A percentile compares a stretch with the other conserved stretches of the same genome.
These are phyloP conservation scores for Acrobeloides nanus DNA, from an alignment of 2,888 invertebrate genomes.

Conservation along the genomic window DNA sequence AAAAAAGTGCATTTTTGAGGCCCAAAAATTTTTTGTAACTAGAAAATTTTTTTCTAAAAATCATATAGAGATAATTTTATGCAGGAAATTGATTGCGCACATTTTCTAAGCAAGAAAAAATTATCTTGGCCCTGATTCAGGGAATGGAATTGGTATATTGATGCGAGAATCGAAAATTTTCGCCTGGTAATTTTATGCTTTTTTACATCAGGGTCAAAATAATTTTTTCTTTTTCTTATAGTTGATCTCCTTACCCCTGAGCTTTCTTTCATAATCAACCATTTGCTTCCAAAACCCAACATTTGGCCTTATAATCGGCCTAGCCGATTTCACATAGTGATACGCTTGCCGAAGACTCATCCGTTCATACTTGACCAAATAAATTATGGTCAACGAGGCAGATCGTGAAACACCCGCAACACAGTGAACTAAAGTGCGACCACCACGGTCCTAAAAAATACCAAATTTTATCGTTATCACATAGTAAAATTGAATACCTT, in stretches of 20 bases:
- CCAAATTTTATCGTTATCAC: not conserved
- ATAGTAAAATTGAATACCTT: conserved; percentile 23
- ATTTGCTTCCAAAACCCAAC: conserved; percentile 82
- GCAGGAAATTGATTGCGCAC: too few species aligned
- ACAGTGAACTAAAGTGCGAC: conserved; percentile 75
- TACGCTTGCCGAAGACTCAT: conserved; percentile 63
- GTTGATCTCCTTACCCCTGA: conserved; percentile 36
- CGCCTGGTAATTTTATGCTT: conserved; percentile 1
- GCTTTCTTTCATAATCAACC: conserved; percentile 67
- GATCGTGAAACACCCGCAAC: conserved; percentile 82
- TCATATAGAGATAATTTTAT: too few species aligned
- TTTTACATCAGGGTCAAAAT: too few species aligned
- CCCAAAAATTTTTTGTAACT: too few species aligned
- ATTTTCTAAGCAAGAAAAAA: too few species aligned
- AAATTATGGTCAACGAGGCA: conserved; percentile 75
- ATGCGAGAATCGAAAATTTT: too few species aligned
- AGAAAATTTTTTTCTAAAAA: too few species aligned
- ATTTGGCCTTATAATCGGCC: conserved; percentile 79
- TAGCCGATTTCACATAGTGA: conserved; percentile 60
- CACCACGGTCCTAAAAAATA: conserved; percentile 55
- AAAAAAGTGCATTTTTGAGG: too few species aligned
- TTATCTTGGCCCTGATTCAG: too few species aligned
- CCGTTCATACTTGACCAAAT: conserved; percentile 74
- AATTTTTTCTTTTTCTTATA: conserved; percentile 8
- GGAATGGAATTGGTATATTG: too few species aligned